phyloP scores from a whole-genome alignment of 2,113 vertebrate species.

The Crotalus helleri region DNA sequence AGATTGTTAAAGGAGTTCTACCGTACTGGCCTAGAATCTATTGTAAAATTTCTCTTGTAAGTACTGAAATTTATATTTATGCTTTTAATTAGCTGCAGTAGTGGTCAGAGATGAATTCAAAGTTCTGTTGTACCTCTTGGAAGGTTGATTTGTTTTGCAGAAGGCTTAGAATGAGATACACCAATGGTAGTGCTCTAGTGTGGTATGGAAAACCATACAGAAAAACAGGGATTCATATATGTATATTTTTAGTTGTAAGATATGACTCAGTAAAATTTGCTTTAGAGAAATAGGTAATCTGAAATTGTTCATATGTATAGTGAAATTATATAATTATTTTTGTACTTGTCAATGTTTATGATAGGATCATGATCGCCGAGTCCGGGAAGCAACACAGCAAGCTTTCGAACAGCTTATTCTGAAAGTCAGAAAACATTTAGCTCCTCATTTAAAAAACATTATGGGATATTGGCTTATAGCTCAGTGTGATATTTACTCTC shows the following conservation, averaged over 20 bases:
- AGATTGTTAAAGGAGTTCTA: slow-evolving; percentile 92
- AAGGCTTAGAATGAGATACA: neutral
- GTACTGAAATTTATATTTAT: slow-evolving; percentile 36
- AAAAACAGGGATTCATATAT: neutral
- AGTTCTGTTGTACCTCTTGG: neutral
- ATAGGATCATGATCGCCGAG: slow-evolving; percentile 91
- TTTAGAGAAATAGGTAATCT: neutral
- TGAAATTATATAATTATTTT: neutral
- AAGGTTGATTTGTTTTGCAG: neutral
- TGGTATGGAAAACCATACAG: neutral
- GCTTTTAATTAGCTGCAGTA: neutral
- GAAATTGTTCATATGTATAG: neutral
- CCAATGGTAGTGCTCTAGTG: neutral
- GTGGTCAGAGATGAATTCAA: neutral
- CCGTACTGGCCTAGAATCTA: slow-evolving; percentile 98
- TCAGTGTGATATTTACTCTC: slow-evolving; percentile 91
- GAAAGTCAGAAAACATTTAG: slow-evolving; percentile 92
- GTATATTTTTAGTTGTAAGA: neutral
- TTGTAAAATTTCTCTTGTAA: slow-evolving; percentile 93
- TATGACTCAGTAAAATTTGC: neutral
- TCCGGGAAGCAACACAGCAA: slow-evolving; percentile 93
- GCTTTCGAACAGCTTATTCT: slow-evolving; percentile 92
- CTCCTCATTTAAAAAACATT: slow-evolving; percentile 90
- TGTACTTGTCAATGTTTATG: neutral
- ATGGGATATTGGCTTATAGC: slow-evolving; percentile 99